A percentile compares a stretch with the other conserved stretches of the same genome.
Conservation (phyloP, 2,113 vertebrate species). For the Opisthocomus hoazin region DNA sequence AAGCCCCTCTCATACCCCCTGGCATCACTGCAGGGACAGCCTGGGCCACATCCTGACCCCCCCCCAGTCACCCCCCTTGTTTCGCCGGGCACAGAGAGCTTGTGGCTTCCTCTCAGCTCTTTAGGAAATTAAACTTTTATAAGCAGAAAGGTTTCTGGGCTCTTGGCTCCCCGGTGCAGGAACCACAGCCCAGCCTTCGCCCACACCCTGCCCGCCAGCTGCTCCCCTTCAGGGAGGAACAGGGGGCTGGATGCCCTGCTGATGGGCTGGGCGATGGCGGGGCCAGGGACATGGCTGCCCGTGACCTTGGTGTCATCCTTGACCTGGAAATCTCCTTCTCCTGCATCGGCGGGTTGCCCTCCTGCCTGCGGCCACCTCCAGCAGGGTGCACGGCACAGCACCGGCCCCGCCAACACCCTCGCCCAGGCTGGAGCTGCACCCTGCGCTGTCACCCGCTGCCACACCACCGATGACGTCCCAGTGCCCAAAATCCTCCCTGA, state of each 20-base stretch:
- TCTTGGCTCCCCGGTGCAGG: neutral
- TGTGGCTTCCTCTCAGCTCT: slow-evolving; percentile 59
- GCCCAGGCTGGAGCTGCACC: neutral
- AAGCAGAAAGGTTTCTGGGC: slow-evolving; percentile 61
- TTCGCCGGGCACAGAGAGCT: neutral
- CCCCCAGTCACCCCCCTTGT: neutral
- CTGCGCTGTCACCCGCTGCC: accelerated
- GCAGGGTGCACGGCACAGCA: neutral
- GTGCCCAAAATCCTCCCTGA: neutral
- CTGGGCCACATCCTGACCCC: slow-evolving; percentile 12
- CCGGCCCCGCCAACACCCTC: neutral
- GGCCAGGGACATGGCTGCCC: neutral
- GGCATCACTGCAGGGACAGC: slow-evolving; percentile 7
- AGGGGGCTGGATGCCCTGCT: neutral
- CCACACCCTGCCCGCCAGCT: neutral
- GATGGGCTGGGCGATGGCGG: neutral
- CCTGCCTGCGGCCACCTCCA: neutral
- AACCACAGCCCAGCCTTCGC: slow-evolving; percentile 29
- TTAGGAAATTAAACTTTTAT: slow-evolving; percentile 68
- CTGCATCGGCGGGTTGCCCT: neutral
- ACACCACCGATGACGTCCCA: accelerated
- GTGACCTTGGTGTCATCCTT: slow-evolving; percentile 52
- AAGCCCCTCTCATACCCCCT: neutral
- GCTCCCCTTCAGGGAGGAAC: neutral
- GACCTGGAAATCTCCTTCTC: slow-evolving; percentile 60